A percentile compares a stretch with the other conserved stretches of the same genome.
Evolutionary conservation across 2,113 vertebrate species (phyloP).

Genomic region (Oreochromis spilurus): DNA sequence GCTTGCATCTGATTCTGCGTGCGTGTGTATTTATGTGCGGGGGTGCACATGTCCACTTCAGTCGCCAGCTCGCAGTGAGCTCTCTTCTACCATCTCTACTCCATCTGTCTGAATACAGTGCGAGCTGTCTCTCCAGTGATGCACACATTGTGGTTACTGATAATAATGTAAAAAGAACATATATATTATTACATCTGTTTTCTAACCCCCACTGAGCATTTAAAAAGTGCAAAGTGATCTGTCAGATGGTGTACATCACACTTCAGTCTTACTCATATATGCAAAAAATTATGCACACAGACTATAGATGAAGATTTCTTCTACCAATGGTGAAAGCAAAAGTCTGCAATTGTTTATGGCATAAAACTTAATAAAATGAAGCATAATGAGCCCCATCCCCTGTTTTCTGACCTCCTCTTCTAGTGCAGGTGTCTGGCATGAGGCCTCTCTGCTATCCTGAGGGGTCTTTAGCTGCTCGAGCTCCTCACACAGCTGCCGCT

Average conservation of each 20-base stretch:
- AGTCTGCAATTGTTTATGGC: neutral
- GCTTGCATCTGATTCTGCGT: neutral
- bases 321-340: neutral
- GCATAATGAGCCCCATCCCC: neutral
- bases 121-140: neutral
- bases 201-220: neutral
- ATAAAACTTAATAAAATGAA: neutral
- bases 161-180: neutral
- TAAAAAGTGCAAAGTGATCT: neutral
- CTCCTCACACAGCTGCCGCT: slow-evolving; percentile 70
- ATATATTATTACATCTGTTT: neutral
- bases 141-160: neutral
- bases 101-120: slow-evolving; percentile 39
- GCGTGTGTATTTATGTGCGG: neutral
- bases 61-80: slow-evolving; percentile 16
- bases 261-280: neutral
- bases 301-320: neutral
- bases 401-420: slow-evolving; percentile 52
- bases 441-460: slow-evolving; percentile 69
- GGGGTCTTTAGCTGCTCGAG: slow-evolving; percentile 65
- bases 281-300: neutral
- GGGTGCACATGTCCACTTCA: slow-evolving; percentile 27
- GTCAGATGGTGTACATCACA: neutral
- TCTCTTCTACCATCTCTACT: slow-evolving; percentile 22
- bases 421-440: slow-evolving; percentile 66